Evolutionary conservation across 1,140 invertebrate species (phyloP).

Genomic region (Lucilia cuprina): DNA sequence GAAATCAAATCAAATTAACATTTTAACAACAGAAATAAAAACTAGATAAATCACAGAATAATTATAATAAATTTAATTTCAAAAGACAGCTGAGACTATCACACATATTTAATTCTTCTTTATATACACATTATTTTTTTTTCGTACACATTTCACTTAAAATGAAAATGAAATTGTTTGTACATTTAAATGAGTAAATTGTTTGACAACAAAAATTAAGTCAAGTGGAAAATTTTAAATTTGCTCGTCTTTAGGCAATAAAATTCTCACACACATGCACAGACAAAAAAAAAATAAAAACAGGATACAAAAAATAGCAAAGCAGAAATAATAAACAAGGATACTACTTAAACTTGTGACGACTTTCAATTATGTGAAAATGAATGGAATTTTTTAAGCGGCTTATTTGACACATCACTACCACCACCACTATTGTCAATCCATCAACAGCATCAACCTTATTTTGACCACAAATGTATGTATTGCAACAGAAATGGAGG

Average conservation of each 20-base stretch:
- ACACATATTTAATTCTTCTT: background rate
- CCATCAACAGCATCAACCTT: too few species aligned
- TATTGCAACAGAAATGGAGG: too few species aligned
- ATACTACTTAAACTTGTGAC: conserved; percentile 38
- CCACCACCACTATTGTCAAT: background rate
- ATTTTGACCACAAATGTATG: conserved; percentile 6
- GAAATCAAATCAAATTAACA: too few species aligned
- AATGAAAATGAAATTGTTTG: conserved; percentile 26
- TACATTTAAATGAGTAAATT: conserved; percentile 25
- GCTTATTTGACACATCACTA: conserved; percentile 26
- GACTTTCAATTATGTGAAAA: conserved; percentile 47
- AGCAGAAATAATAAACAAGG: background rate
- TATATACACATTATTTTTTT: background rate
- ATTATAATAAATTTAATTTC: background rate
- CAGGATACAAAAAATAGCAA: background rate
- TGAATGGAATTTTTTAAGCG: conserved; percentile 60
- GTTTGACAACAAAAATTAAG: conserved; percentile 46
- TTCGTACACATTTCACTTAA: background rate
- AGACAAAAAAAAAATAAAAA: background rate
- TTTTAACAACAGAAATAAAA: too few species aligned
- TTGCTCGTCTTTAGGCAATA: conserved; percentile 52
- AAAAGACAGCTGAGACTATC: background rate
- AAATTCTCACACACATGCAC: background rate
- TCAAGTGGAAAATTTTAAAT: conserved; percentile 64
- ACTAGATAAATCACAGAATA: too few species aligned